Base-by-base conservation (phyloP, 2,888 invertebrate genomes). In the Drosophila putrida region DNA sequence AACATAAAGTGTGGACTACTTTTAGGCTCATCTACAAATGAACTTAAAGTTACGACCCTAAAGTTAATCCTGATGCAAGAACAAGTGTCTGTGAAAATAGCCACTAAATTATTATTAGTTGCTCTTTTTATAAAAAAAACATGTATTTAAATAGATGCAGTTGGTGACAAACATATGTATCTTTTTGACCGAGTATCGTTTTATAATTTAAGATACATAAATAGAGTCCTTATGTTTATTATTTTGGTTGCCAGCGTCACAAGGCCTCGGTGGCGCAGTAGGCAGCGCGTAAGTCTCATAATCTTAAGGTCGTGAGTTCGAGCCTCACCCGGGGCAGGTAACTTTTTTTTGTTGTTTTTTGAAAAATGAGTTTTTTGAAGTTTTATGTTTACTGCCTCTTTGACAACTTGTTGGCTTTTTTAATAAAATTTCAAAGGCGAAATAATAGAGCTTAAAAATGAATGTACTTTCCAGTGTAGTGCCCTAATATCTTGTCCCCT, bases 221-320 rank as follows among this genome's bases (percentile, higher is more conserved):
- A 47, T n/a, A 9, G 5, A n/a, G 31, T 58, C 58, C 58, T 47
- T 47, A 47, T n/a, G 31, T 2, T 47, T 1, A 6, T 33, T n/a
- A 58, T 47, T 20, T 20, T 31, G 15, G 2, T 20, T 9, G 6
- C 0, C 28, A 6, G 25, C 57, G 36, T 36, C 85, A 82, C 85
- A 91, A 82, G 82, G 90, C 92, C 92, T 92, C 91, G 92, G 90
- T 92, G 91, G 92, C 92, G 92, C 92, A 92, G 92, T 91, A 85
- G 92, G 91, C 89, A 92, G 92, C 92, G 92, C 92, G 92, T 92
- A 91, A 92, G 92, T 92, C 92, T 92, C 92, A 92, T 92, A 92
- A 92, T 92, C 92, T 92, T 91, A 92, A 92, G 92, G 92, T 92
- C 86, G 90, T 91, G 91, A 91, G 91, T 91, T 91, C 91, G 90